phyloP scores from a whole-genome alignment of 2,113 vertebrate species.

The Brienomyrus longianalis region DNA sequence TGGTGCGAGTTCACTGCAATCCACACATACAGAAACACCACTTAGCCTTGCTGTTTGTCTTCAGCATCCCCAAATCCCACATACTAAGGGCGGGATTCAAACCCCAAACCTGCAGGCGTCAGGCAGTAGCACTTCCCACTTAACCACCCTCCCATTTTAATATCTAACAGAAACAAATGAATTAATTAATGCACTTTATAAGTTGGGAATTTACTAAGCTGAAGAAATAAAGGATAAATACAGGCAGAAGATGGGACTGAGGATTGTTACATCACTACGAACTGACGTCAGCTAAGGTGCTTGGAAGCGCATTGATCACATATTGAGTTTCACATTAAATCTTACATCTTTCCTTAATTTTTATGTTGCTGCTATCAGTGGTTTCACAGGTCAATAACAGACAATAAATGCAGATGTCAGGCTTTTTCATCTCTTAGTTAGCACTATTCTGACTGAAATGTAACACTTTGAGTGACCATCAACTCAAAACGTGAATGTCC shows the following conservation, averaged over 20 bases:
- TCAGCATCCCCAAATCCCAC: background rate
- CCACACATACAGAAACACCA: background rate
- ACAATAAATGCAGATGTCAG: background rate
- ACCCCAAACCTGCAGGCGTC: background rate
- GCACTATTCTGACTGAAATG: background rate
- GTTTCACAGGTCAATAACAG: background rate
- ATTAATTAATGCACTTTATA: background rate
- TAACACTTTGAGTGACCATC: background rate
- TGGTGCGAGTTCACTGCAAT: background rate
- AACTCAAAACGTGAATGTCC: background rate
- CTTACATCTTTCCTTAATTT: background rate
- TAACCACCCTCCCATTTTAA: background rate
- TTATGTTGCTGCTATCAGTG: background rate
- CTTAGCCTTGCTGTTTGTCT: background rate
- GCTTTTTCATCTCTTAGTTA: background rate
- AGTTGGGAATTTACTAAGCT: background rate
- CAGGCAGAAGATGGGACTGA: background rate
- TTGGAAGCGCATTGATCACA: background rate
- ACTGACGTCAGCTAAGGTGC: background rate
- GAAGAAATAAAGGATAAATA: background rate
- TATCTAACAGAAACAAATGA: background rate
- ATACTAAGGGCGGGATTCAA: background rate
- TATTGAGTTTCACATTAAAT: background rate
- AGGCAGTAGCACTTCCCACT: background rate
- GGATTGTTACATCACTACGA: background rate